phyloP scores from a whole-genome alignment of 92 coral and sea anemone species.

The Blastomussa wellsi region DNA sequence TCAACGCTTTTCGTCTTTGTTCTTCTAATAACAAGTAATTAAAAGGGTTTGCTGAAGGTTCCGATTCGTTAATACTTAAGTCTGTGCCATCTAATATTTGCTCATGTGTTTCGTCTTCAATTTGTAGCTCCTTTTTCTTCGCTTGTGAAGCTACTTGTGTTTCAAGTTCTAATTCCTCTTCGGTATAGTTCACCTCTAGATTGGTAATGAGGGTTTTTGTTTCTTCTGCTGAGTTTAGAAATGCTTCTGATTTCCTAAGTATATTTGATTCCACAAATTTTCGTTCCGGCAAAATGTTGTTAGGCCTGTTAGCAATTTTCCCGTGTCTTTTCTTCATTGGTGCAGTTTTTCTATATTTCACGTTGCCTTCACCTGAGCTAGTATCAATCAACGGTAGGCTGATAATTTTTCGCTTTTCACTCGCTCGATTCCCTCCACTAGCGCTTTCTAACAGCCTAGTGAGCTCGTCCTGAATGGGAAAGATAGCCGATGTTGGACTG shows the following conservation, averaged over 20 bases:
- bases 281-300: neutral
- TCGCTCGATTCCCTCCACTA: neutral
- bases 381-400: constrained; percentile 18
- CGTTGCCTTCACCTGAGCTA: neutral
- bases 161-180: neutral
- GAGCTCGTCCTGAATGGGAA: constrained; percentile 59
- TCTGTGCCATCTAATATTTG: constrained; percentile 1
- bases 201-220: neutral
- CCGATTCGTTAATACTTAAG: neutral
- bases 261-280: neutral
- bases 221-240: neutral
- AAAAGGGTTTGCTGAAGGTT: constrained; percentile 40
- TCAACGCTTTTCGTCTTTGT: constrained; percentile 15
- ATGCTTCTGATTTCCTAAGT: neutral
- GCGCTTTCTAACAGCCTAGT: neutral
- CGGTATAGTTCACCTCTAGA: neutral
- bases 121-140: neutral
- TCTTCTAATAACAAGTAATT: constrained; percentile 33
- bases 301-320: neutral
- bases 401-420: constrained; percentile 21
- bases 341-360: constrained; percentile 5
- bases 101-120: neutral
- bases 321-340: neutral
- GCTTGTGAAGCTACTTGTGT: neutral
- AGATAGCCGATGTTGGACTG: constrained; percentile 33